Conservation (phyloP, 2,888 invertebrate species). For the Muschampia staudingeri region DNA sequence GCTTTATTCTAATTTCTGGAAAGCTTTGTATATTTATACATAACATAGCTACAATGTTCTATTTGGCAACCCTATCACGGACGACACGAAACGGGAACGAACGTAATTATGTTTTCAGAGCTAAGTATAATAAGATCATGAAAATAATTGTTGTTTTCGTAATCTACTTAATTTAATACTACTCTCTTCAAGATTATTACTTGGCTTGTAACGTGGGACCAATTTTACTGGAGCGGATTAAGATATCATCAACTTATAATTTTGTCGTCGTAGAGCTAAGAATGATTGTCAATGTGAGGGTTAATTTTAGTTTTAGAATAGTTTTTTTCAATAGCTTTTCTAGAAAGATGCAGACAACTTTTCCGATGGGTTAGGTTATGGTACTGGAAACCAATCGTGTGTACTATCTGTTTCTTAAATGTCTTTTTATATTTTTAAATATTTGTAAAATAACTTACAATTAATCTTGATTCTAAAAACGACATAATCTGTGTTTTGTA, state of each 20-base stretch:
- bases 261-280: background rate
- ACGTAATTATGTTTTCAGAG: conserved; percentile 21
- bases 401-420: too few relatives aligned
- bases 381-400: too few relatives aligned
- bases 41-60: background rate
- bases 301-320: background rate
- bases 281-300: background rate
- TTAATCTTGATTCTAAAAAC: too few relatives aligned
- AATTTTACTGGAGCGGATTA: background rate
- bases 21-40: background rate
- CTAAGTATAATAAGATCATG: conserved; percentile 19
- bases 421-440: too few relatives aligned
- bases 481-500: too few relatives aligned
- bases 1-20: too few relatives aligned
- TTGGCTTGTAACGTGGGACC: background rate
- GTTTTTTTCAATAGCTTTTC: background rate
- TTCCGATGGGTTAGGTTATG: too few relatives aligned
- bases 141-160: conserved; percentile 23
- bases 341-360: too few relatives aligned
- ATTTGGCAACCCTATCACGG: background rate
- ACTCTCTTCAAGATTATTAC: background rate
- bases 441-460: too few relatives aligned
- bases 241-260: background rate
- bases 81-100: background rate
- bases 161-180: conserved; percentile 27